Conservation (phyloP, 2,797 vertebrate species). For the Coccyzus lansbergi region DNA sequence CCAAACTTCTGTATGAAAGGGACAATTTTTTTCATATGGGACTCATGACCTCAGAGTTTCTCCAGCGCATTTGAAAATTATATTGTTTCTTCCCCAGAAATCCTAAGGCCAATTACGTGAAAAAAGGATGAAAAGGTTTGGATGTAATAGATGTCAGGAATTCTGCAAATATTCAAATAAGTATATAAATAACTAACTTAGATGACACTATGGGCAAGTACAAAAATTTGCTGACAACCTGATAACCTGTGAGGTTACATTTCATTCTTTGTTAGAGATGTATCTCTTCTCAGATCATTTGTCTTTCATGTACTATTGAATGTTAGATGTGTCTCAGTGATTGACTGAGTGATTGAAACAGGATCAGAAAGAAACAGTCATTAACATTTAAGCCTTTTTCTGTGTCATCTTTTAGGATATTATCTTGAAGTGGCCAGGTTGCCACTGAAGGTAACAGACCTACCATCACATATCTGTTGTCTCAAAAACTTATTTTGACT, state of each 20-base stretch:
- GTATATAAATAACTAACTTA: neutral
- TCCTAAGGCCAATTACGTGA: neutral
- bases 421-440: neutral
- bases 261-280: neutral
- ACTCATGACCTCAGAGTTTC: neutral
- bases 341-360: neutral
- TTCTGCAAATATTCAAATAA: neutral
- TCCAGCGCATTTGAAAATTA: neutral
- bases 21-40: neutral
- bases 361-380: neutral
- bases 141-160: neutral
- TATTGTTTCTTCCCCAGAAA: neutral
- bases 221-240: neutral
- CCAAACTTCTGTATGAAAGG: neutral
- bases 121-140: neutral
- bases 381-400: neutral
- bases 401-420: neutral
- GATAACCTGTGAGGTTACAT: neutral
- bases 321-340: neutral
- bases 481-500: neutral
- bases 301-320: neutral
- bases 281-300: neutral
- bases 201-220: neutral
- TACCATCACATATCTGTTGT: fast-evolving
- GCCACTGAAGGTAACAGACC: neutral